Base-by-base conservation (phyloP, 1,140 invertebrate genomes). In the Doryteuthis pealeii region DNA sequence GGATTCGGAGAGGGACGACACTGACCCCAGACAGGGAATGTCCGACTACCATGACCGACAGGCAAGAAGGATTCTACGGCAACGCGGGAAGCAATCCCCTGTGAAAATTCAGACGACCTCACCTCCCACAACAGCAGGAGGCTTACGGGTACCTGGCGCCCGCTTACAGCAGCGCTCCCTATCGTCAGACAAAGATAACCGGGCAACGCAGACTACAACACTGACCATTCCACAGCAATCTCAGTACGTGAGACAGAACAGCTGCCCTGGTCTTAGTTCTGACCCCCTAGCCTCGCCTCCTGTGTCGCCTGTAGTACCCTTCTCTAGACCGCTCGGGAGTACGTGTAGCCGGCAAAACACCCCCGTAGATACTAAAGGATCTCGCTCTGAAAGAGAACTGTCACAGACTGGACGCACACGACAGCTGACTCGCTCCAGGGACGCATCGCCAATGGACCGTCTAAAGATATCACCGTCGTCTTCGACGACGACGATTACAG, bases 391-490 rank as follows among this genome's bases (percentile, higher is more conserved):
- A 35, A 71, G n/a, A 6, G 66, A 62, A 22, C 65, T 49, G n/a
- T 58, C 30, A 14, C 54, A 62, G 54, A 62, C 78, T 8, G 81
- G 80, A 18, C 58, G 71, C 8, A 74, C 77, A n/a, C 76, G 75
- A 45, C 78, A 79, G 45, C 81, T 78, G 79, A 65, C 70, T 26
- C 69, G 76, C 3, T 78, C 79, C 54, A 78, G 80, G 31, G 76
- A 79, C 30, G 77, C 77, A 10, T 73, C 71, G 22, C 54, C 74
- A 30, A 65, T 45, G 28, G 69, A 68, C 10, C 74, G 54, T 45
- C 58, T 2, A 72, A 70, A 70, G 70, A 58, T 28, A 62, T 62
- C 54, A 62, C 54, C 54, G 15, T 73, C 70, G 18, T 73, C 78
- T 8, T 79, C 78, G n/a, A 68, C 62, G 58, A 75, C 69, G 32